Conservation (phyloP, 2,113 vertebrate genomes). For the Varanus komodoensis region DNA sequence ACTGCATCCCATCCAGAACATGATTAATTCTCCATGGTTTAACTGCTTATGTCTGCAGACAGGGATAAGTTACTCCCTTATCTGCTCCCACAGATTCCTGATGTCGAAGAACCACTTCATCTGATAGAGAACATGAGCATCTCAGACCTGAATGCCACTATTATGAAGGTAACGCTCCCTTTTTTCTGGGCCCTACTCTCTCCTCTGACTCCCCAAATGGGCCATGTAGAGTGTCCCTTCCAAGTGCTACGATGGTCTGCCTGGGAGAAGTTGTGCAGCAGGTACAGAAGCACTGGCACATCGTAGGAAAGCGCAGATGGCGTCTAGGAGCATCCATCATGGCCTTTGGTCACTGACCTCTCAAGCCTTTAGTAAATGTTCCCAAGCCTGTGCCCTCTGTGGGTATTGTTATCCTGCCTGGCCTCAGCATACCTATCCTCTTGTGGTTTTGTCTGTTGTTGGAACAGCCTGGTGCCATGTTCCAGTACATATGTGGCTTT, state of each 20-base stretch:
- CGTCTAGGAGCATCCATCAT: background rate
- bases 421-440: background rate
- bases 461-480: background rate
- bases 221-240: background rate
- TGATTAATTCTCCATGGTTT: background rate
- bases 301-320: background rate
- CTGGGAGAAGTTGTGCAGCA: background rate
- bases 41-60: background rate
- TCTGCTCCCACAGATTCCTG: conserved; percentile 21
- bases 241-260: background rate
- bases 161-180: conserved; percentile 40
- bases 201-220: background rate
- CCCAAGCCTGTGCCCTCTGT: background rate
- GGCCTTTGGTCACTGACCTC: background rate
- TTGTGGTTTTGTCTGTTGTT: background rate
- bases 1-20: background rate
- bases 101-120: conserved; percentile 48
- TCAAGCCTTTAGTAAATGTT: background rate
- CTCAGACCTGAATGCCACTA: accelerated
- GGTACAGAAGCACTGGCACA: no score
- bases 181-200: no score
- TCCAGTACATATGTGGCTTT: background rate
- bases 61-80: background rate
- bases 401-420: background rate
- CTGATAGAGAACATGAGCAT: background rate